Base-by-base conservation (phyloP, 2,113 vertebrate species). In the Crocuta crocuta region DNA sequence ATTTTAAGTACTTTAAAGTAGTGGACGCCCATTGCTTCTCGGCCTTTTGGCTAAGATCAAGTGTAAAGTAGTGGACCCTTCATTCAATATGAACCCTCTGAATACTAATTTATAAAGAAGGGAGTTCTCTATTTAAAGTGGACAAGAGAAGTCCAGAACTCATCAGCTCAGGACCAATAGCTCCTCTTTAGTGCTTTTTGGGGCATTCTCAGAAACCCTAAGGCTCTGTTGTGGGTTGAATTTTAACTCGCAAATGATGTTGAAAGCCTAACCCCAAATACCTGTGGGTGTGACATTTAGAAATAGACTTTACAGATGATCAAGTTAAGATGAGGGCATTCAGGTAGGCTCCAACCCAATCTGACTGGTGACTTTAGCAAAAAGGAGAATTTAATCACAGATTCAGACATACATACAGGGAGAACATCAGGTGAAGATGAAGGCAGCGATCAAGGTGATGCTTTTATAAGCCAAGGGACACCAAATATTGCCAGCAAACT, bases 51-150 rank as follows among this genome's bases (percentile, higher is more conserved):
- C 39, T 39, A 39, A 39, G 3, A 39, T 39, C 39, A 39, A 39
- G 39, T 39, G 39, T 94, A 78, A 84, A 89, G 35, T 50, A 4
- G 15, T 71, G 5, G 7, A 82, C 1, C 1, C 10, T 66, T 68
- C 35, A 16, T 87, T 95, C 39, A 55, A 43, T 65, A 87, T 85
- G 68, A 95, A 86, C 23, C 84, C 33, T 92, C 26, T 93, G 66
- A 83, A 91, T 71, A 39, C 35, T 83, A 74, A 95, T 78, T 95
- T 61, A 53, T 85, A 68, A 93, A 55, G 85, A 80, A 45, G 65
- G 35, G 10, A 83, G 79, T 43, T 95, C 58, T 88, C 28, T 43
- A 66, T 55, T 88, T 97, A 31, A 93, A 87, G 12, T 83, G n/a
- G 63, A 5, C 10, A 74, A 96, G 39, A 61, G 61, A 84, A 87